Evolutionary conservation across 2,797 vertebrate species (phyloP).

Genomic region (Acrocephalus scirpaceus): DNA sequence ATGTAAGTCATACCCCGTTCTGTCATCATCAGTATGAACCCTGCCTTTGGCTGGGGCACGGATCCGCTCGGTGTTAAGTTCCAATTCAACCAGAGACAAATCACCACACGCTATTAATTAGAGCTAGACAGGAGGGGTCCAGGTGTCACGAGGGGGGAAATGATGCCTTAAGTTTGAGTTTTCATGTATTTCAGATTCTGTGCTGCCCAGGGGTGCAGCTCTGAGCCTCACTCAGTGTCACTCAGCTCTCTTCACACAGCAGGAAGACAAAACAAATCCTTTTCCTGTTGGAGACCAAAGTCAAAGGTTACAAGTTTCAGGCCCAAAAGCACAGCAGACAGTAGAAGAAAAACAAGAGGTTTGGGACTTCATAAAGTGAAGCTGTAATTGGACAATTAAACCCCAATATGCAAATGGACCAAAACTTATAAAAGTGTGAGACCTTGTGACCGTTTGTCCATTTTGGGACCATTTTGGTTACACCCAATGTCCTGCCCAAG

Average conservation of each 20-base stretch:
- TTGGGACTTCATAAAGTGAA: background rate
- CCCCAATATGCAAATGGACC: background rate
- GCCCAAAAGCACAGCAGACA: background rate
- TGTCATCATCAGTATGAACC: background rate
- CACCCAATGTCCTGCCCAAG: background rate
- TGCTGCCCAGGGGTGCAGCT: background rate
- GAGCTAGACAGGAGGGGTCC: background rate
- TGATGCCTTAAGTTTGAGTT: background rate
- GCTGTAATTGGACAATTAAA: background rate
- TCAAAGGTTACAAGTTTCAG: background rate
- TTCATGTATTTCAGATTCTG: background rate
- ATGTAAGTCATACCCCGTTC: background rate
- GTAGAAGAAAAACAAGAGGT: background rate
- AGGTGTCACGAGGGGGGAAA: background rate
- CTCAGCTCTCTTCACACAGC: background rate
- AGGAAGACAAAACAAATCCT: background rate
- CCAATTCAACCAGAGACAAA: background rate
- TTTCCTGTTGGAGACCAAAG: background rate
- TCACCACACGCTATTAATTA: background rate
- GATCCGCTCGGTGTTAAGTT: background rate
- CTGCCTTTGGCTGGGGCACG: background rate
- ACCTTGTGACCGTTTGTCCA: rapidly evolving
- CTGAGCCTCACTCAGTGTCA: background rate
- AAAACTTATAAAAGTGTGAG: background rate
- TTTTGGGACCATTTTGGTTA: background rate